A percentile compares a stretch with the other conserved stretches of the same genome.
phyloP scores from a whole-genome alignment of 2,797 vertebrate species.

The Sebastes glaucus region DNA sequence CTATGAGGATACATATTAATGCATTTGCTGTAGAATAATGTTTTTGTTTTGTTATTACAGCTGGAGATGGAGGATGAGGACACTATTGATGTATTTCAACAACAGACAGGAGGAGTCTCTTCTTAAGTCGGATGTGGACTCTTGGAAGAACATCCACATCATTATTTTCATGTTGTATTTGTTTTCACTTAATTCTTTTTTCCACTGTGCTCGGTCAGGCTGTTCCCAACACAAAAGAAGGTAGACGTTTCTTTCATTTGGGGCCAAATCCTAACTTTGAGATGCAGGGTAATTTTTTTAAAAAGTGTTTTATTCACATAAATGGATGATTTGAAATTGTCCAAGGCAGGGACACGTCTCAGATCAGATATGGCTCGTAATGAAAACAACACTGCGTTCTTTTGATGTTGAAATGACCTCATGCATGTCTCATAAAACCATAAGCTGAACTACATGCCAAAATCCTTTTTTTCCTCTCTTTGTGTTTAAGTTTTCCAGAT shows the following conservation, averaged over 20 bases:
- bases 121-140: constrained; percentile 69
- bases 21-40: not conserved
- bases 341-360: constrained; percentile 27
- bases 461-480: not conserved
- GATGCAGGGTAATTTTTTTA: constrained; percentile 36
- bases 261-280: constrained; percentile 38
- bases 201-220: constrained; percentile 26
- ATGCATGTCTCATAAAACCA: constrained; percentile 36
- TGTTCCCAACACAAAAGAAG: constrained; percentile 30
- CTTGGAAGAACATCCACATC: constrained; percentile 49
- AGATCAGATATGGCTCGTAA: constrained; percentile 23
- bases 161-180: constrained; percentile 56
- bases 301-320: constrained; percentile 39
- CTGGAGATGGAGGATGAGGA: constrained; percentile 97
- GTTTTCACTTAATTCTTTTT: constrained; percentile 23
- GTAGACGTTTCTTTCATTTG: constrained; percentile 26
- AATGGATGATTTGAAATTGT: constrained; percentile 41
- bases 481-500: constrained; percentile 12
- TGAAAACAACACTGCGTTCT: not conserved
- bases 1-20: not conserved
- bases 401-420: constrained; percentile 33
- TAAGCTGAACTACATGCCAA: constrained; percentile 50
- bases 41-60: constrained; percentile 67
- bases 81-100: constrained; percentile 94
- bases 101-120: constrained; percentile 90